Percentiles rank a stretch among this genome's conserved stretches.
These are phyloP conservation scores for Hippocampus barbouri DNA, from an alignment of 2,113 vertebrate genomes.

Conservation along the genomic window DNA sequence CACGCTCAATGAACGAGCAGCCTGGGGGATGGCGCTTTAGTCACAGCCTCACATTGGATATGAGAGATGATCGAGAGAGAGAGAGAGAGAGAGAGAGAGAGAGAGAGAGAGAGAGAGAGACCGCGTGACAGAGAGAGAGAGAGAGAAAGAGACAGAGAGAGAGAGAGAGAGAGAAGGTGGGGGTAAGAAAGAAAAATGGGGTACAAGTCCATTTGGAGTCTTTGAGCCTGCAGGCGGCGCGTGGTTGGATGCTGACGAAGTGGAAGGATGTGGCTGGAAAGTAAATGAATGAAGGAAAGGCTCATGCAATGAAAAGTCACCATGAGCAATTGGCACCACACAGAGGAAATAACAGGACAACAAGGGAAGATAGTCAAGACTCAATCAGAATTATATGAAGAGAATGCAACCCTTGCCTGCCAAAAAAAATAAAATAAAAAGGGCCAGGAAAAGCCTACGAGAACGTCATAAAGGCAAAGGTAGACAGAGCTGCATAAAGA, in stretches of 20 bases:
- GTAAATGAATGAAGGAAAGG: neutral
- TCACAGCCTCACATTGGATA: conserved; percentile 41
- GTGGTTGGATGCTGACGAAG: conserved; percentile 2
- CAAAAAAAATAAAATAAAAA: too few relatives aligned
- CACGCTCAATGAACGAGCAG: conserved; percentile 24
- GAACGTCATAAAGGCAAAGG: too few relatives aligned
- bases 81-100: neutral
- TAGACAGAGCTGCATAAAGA: too few relatives aligned
- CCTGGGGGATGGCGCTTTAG: conserved; percentile 55
- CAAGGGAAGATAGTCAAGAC: neutral
- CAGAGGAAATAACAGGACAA: neutral
- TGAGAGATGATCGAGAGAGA: conserved; percentile 14
- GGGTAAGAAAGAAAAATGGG: neutral
- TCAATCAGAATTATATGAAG: neutral
- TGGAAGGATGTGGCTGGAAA: neutral
- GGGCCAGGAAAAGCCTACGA: too few relatives aligned
- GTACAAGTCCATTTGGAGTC: conserved; percentile 2
- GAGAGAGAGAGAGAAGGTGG: neutral
- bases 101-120: neutral
- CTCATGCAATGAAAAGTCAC: neutral
- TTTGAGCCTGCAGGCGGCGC: neutral
- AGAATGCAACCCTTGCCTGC: too few relatives aligned
- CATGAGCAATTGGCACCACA: neutral
- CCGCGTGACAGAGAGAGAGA: neutral
- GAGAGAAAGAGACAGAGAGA: neutral